Evolutionary conservation across 2,113 vertebrate genomes (phyloP), one percentile per base, ranked within the genome.

Genomic region (Elephas maximus): DNA sequence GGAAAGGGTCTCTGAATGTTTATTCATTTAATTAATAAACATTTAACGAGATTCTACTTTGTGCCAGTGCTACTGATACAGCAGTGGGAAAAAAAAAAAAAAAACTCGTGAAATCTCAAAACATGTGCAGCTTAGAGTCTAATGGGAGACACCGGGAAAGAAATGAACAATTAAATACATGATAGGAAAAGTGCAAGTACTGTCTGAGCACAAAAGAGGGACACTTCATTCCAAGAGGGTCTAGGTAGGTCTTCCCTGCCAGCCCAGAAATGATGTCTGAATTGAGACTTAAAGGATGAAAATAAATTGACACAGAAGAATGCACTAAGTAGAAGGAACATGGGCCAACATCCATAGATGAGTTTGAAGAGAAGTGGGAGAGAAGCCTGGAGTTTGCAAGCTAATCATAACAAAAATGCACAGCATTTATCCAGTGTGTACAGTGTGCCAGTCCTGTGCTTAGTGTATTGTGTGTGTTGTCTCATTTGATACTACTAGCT

Each of bases 21-120:
- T 67, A 63, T 53, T 57, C 37, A 79, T 69, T 90, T 88, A 94
- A 96, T 90, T 87, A 85, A 41, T 15, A 78, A 79, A 41, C 23
- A 78, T 60, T 92, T 92, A 91, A 95, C 63, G n/a, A 91, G 33
- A 30, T 62, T 95, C 23, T 88, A 48, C 24, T 86, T 21, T 60
- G 24, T 69, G 23, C 28, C 30, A 79, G 37, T 18, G 57, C 51
- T 93, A 85, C 78, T 95, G 94, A 92, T 53, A 91, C 5, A 62
- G 94, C 26, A 89, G 9, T 57, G 11, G 41, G 67, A 21, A 15
- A 71, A 37, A 69, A 62, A 20, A 76, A n/a, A 73, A 44, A 74
- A 67, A 23, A 79, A 62, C 8, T 74, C 26, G 85, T 41, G 76
- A 93, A 92, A 85, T 96, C 44, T 7, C 60, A 0, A 84, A 92